phyloP scores from a whole-genome alignment of 2,797 vertebrate genomes.

The Florisuga fusca region DNA sequence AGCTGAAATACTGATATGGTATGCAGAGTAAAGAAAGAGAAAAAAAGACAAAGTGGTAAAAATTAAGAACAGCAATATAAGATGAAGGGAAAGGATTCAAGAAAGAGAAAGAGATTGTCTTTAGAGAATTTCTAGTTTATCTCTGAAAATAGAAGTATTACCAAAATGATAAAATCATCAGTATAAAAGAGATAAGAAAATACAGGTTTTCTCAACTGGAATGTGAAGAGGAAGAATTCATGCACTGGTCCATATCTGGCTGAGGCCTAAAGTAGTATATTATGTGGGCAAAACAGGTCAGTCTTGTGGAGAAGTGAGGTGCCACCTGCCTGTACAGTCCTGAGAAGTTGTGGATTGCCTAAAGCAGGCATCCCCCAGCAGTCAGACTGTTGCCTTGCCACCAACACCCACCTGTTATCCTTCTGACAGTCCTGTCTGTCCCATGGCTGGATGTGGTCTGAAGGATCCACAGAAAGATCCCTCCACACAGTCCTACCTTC shows the following conservation, averaged over 20 bases:
- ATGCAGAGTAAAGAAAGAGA: not conserved
- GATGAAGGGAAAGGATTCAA: not conserved
- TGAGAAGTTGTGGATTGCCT: not conserved
- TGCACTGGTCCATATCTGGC: fast-evolving
- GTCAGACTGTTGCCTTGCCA: not conserved
- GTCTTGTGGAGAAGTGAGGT: not conserved
- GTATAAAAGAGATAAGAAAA: not conserved
- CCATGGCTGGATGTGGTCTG: not conserved
- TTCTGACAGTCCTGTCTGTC: not conserved
- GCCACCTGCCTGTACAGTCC: not conserved
- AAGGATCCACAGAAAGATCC: not conserved
- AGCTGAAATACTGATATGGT: not conserved
- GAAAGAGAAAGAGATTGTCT: not conserved
- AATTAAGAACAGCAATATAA: not conserved
- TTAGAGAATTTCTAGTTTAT: not conserved
- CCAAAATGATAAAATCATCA: not conserved
- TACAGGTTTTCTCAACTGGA: not conserved
- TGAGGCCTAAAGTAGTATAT: not conserved
- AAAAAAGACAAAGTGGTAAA: not conserved
- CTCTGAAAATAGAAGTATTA: not conserved
- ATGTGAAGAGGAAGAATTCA: not conserved
- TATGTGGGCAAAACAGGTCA: not conserved
- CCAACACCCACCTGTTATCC: fast-evolving
- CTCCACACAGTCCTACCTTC: fast-evolving
- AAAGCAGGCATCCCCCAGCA: not conserved